Evolutionary conservation across 1,140 invertebrate species (phyloP), one percentile per base, ranked within the genome.

Genomic region (Liolophura sinensis): DNA sequence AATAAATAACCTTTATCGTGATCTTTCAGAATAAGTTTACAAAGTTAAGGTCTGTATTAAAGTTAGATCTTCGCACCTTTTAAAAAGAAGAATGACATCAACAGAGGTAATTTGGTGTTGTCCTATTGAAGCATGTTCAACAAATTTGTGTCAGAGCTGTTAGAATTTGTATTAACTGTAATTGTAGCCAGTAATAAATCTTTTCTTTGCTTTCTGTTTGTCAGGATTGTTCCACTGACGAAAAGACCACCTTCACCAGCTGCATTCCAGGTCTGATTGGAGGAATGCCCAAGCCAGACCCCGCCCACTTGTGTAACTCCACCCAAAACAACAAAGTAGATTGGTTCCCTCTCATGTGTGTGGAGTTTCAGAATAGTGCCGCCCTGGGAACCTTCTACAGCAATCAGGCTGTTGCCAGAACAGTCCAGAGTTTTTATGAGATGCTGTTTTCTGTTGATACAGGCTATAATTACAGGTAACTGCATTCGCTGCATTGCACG

Each of bases 291-390:
- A 61, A 63, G 24, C 61, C 69, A 14, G 22, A 57, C 15, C 51
- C 67, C 52, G 69, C 71, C 9, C 67, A 73, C 63, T 69, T 59
- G 20, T 79, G 75, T 69, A 50, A 59, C 18, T 74, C 75, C 25
- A 51, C 57, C 1, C 66, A 70, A 1, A 66, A 68, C 20, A 47
- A 59, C 20, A 74, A 72, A 50, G 70, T 68, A 14, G 75, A 79
- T 65, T 77, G 75, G 75, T 77, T 73, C 50, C 69, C 67, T 15
- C 16, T 77, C 9, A 72, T 74, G 66, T 79, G 77, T 72, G 77
- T 79, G 16, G 49, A 69, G 31, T 71, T 65, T 16, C 75, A 79
- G 57, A 68, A 71, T 60, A 77, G 73, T 31, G 67, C 67, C 15
- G 63, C 71, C 5, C 70, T 79, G 20, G 75, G 77, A 7, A 60